phyloP scores from a whole-genome alignment of 2,888 invertebrate species.

The Coelopa pilipes region DNA sequence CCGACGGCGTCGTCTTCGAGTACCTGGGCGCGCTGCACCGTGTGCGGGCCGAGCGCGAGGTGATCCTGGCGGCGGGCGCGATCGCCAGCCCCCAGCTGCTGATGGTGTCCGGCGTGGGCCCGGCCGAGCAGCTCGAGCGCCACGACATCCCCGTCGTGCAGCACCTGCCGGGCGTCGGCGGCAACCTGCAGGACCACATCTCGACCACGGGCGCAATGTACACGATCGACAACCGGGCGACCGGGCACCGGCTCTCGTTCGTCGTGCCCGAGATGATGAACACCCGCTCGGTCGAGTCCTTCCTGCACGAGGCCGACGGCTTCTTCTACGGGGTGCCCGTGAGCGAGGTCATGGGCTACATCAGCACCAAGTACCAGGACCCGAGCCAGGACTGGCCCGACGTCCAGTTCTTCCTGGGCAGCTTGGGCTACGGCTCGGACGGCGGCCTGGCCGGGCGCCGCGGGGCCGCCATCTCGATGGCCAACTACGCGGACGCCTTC shows the following conservation, averaged over 20 bases:
- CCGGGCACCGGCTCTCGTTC: constrained; percentile 74
- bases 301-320: constrained; percentile 72
- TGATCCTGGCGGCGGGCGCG: constrained; percentile 86
- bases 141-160: constrained; percentile 74
- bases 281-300: constrained; percentile 72
- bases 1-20: constrained; percentile 76
- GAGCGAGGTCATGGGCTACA: constrained; percentile 82
- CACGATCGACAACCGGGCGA: constrained; percentile 73
- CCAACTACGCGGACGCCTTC: constrained; percentile 75
- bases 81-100: constrained; percentile 87
- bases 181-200: constrained; percentile 85
- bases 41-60: constrained; percentile 76
- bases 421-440: constrained; percentile 81
- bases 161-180: constrained; percentile 79
- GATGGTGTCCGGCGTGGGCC: constrained; percentile 87
- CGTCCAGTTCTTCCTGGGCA: constrained; percentile 79
- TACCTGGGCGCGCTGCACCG: constrained; percentile 60
- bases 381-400: constrained; percentile 79
- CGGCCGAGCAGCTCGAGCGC: constrained; percentile 72
- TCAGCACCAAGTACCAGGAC: constrained; percentile 79
- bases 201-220: constrained; percentile 83
- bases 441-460: constrained; percentile 80
- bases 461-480: constrained; percentile 75
- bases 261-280: constrained; percentile 75
- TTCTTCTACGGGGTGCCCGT: constrained; percentile 81